These are phyloP conservation scores for Zaprionus inermis DNA, from an alignment of 1,140 invertebrate genomes.

Conservation along the genomic window DNA sequence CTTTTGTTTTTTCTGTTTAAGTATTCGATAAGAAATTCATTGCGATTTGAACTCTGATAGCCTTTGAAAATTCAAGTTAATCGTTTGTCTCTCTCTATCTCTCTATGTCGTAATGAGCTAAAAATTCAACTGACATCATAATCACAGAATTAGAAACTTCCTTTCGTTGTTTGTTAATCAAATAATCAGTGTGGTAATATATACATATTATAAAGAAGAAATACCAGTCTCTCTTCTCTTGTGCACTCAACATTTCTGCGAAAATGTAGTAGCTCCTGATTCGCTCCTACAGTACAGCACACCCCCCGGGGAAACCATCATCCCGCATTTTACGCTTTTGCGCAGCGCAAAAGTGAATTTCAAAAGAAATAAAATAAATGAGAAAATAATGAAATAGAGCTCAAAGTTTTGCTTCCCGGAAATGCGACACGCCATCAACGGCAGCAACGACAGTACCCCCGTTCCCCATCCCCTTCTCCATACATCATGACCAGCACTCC, in stretches of 20 bases:
- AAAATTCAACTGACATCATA: background rate
- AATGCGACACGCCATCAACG: conserved; percentile 42
- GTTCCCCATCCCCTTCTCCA: too few species aligned
- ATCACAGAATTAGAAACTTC: background rate
- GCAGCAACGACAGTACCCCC: background rate
- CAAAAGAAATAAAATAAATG: conserved; percentile 10
- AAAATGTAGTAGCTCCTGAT: background rate
- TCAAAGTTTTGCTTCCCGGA: conserved; percentile 59
- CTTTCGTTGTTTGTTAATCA: background rate
- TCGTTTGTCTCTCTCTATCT: background rate
- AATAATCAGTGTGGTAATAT: background rate
- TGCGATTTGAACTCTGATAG: conserved; percentile 3
- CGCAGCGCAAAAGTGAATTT: background rate
- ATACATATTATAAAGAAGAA: background rate
- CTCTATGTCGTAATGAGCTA: background rate
- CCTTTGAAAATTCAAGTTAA: background rate
- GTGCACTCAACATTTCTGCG: background rate
- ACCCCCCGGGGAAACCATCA: background rate
- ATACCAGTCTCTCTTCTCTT: background rate
- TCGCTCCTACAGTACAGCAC: too few species aligned
- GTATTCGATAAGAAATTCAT: background rate
- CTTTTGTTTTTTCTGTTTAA: background rate
- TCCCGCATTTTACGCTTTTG: conserved; percentile 2
- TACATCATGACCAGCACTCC: too few species aligned
- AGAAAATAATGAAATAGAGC: background rate